Conservation (phyloP, 2,113 vertebrate species). For the Rynchops niger region DNA sequence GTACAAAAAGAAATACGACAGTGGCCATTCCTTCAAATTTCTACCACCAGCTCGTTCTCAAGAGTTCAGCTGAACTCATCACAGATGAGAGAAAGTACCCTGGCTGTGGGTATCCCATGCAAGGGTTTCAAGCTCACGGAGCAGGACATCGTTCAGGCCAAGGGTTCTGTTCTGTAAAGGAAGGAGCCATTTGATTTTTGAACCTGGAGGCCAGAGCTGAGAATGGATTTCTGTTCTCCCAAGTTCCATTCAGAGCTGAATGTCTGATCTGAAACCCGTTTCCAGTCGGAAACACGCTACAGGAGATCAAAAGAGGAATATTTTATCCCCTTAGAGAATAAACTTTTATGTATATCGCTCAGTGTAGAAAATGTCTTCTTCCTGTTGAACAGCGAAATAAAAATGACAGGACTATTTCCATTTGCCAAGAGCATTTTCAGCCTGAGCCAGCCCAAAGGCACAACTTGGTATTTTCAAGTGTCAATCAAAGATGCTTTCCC, state of each 20-base stretch:
- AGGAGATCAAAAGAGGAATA: neutral
- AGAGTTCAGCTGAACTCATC: rapidly evolving
- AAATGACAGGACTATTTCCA: constrained; percentile 7
- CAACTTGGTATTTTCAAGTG: constrained; percentile 58
- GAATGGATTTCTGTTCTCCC: neutral
- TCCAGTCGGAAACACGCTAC: neutral
- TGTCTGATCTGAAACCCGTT: neutral
- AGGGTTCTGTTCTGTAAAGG: neutral
- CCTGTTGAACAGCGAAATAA: constrained; percentile 11
- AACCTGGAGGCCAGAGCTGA: neutral
- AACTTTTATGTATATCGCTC: neutral
- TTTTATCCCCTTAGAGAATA: neutral
- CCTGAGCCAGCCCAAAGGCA: constrained; percentile 53
- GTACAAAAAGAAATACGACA: neutral
- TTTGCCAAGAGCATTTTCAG: constrained; percentile 57
- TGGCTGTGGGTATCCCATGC: rapidly evolving
- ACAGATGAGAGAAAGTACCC: neutral
- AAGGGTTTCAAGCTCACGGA: neutral
- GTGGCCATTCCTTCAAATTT: neutral
- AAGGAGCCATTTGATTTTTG: neutral
- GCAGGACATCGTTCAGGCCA: neutral
- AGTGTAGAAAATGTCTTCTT: constrained; percentile 24
- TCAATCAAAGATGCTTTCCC: constrained; percentile 53
- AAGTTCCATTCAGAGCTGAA: neutral
- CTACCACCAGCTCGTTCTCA: neutral